These are phyloP conservation scores for Camelus dromedarius DNA, from an alignment of 2,113 vertebrate species.

Conservation along the genomic window DNA sequence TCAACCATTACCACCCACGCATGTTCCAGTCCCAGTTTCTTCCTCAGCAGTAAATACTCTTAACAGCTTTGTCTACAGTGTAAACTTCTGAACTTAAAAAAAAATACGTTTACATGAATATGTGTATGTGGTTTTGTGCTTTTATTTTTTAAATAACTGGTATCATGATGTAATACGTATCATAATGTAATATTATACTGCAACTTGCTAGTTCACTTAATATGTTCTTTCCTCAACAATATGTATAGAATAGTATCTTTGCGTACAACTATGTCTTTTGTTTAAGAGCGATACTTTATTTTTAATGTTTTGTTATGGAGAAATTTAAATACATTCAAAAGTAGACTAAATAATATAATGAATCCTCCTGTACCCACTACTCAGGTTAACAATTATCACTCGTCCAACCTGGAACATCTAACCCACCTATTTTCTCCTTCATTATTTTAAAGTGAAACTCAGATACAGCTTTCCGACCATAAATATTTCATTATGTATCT, in stretches of 20 bases:
- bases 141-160: background rate
- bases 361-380: background rate
- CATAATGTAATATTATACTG: background rate
- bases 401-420: background rate
- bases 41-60: background rate
- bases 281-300: background rate
- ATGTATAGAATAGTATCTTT: background rate
- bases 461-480: background rate
- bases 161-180: background rate
- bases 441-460: background rate
- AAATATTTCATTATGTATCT: slow-evolving; percentile 18
- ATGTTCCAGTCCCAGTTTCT: background rate
- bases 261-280: background rate
- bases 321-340: slow-evolving; percentile 13
- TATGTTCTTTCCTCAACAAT: background rate
- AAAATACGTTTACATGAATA: background rate
- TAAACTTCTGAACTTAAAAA: background rate
- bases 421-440: background rate
- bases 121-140: background rate
- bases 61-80: background rate
- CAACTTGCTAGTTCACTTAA: background rate
- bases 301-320: background rate
- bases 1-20: background rate
- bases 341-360: background rate
- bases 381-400: background rate